Conservation (phyloP, 2,113 vertebrate species). For the Plotosus lineatus region DNA sequence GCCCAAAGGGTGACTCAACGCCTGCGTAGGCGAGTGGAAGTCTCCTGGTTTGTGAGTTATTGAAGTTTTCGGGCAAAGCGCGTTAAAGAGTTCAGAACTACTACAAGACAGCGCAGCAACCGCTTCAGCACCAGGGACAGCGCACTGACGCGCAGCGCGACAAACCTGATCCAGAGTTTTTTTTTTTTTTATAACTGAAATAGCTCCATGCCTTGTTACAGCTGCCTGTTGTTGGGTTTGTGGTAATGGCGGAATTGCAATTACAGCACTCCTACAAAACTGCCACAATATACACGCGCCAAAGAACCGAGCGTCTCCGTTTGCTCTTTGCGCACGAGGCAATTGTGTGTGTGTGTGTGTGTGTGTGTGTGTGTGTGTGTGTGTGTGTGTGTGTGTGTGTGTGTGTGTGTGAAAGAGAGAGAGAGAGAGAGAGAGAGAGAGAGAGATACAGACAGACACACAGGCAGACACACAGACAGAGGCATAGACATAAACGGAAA, state of each 20-base stretch:
- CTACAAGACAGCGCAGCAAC: not conserved
- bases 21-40: not conserved
- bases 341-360: not conserved
- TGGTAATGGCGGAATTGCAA: not conserved
- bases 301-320: not conserved
- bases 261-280: not conserved
- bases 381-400: no score
- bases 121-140: constrained; percentile 64
- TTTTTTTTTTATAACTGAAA: no score
- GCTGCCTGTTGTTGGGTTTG: not conserved
- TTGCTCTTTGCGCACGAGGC: not conserved
- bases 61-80: not conserved
- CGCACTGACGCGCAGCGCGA: constrained; percentile 15
- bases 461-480: not conserved
- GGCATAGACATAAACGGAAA: no score
- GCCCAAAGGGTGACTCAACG: constrained; percentile 32
- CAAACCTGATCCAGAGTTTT: not conserved
- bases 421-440: not conserved
- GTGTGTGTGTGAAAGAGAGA: not conserved
- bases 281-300: not conserved
- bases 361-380: not conserved
- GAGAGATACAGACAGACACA: not conserved
- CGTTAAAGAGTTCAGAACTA: not conserved
- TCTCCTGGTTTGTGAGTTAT: constrained; percentile 11
- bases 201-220: not conserved